Evolutionary conservation across 1,140 invertebrate genomes (phyloP), one percentile per base, ranked within the genome.

Genomic region (Rhagoletis zephyria): DNA sequence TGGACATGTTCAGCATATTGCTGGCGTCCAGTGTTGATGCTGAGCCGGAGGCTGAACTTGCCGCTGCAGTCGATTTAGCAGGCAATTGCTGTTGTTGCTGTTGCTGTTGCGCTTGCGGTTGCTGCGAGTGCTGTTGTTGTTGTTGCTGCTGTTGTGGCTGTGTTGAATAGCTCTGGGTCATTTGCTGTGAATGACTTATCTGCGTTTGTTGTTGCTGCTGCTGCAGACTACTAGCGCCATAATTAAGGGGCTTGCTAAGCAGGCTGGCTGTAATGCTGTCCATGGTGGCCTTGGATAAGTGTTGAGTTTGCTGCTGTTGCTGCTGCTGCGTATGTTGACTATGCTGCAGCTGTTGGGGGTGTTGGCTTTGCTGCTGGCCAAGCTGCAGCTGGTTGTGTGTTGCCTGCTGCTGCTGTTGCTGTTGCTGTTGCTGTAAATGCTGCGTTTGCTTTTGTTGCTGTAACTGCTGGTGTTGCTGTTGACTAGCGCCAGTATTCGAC

Each of bases 361-460:
- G 87, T 19, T 87, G 87, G 1, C 19, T 48, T 4, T 87, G 87
- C 40, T 67, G 64, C 40, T 51, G 87, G n/a, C 63, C 85, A 85
- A 19, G 74, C 5, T 85, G 59, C 19, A 45, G 60, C 40, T 70
- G 51, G 56, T 40, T 59, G 19, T 48, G 74, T 45, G 40, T 65
- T 77, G 88, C 88, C 45, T 91, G 90, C 56, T 88, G 45, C 88
- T 91, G 91, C 85, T 90, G 81, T 40, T 88, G 86, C 59, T 74
- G n/a, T 30, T 91, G 91, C 85, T 90, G 81, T 40, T 88, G 86
- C 59, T 74, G n/a, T 30, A n/a, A 14, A n/a, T 87, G 42, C 2
- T 30, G 16, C 3, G 19, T 0, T 60, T 87, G 85, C 51, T 88
- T 85, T 12, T 88, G 63, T 51, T 88, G 88, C 30, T 88, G 88